Percentiles rank a stretch among this genome's conserved stretches.
Conservation (phyloP, 2,888 invertebrate genomes). For the Aphidius colemani region DNA sequence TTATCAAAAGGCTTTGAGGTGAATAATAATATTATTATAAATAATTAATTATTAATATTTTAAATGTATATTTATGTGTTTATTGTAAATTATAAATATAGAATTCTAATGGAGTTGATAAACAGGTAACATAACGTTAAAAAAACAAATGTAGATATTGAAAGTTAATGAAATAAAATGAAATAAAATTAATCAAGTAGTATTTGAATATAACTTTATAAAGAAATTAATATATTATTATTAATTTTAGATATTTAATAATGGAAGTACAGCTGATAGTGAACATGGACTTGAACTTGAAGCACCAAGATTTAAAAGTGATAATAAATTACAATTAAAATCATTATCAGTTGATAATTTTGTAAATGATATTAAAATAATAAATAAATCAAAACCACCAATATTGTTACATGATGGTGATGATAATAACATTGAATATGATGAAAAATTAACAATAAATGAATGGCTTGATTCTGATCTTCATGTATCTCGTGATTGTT, state of each 20-base stretch:
- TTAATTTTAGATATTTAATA: constrained; percentile 55
- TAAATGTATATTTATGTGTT: background rate
- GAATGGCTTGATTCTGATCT: constrained; percentile 53
- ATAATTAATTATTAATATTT: constrained; percentile 5
- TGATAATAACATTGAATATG: constrained; percentile 39
- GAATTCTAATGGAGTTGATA: constrained; percentile 49
- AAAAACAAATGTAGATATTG: constrained; percentile 15
- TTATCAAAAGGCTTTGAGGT: constrained; percentile 56
- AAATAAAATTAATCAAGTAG: background rate
- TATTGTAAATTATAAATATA: constrained; percentile 43
- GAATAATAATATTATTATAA: constrained; percentile 21
- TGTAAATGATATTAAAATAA: constrained; percentile 38
- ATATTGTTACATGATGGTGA: constrained; percentile 37
- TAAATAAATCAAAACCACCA: constrained; percentile 48
- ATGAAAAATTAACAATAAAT: constrained; percentile 41
- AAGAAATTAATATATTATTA: constrained; percentile 9
- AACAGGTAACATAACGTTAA: constrained; percentile 47
- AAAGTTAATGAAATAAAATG: constrained; percentile 22
- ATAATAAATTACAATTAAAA: constrained; percentile 52
- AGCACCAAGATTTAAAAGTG: constrained; percentile 42
- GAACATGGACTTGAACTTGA: constrained; percentile 51
- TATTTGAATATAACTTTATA: background rate
- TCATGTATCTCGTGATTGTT: constrained; percentile 70
- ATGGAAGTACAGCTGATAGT: constrained; percentile 47
- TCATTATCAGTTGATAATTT: constrained; percentile 51